phyloP scores from a whole-genome alignment of 2,113 vertebrate species.

The Ceuthmochares aereus region DNA sequence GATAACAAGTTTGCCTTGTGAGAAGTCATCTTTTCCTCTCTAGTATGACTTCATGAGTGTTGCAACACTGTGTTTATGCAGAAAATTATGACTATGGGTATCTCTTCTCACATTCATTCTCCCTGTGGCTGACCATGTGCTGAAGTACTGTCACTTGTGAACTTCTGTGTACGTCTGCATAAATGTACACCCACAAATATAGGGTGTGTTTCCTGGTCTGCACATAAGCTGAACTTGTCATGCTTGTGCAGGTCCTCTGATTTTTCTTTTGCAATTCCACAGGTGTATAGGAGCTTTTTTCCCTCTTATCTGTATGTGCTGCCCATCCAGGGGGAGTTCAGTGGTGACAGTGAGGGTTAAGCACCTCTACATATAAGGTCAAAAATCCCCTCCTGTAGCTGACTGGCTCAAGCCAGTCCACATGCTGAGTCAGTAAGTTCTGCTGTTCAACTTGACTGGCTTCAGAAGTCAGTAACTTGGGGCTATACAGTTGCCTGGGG shows the following conservation, averaged over 20 bases:
- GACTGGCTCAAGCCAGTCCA: background rate
- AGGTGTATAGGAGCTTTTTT: background rate
- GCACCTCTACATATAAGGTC: background rate
- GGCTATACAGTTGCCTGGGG: background rate
- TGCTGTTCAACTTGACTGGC: background rate
- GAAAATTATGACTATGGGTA: background rate
- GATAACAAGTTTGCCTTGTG: background rate
- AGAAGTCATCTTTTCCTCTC: background rate
- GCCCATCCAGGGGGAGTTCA: background rate
- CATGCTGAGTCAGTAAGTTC: background rate
- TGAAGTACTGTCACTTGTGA: background rate
- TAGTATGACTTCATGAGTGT: background rate
- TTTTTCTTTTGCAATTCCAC: background rate
- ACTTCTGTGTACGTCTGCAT: background rate
- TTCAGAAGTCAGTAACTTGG: background rate
- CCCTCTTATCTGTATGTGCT: rapidly evolving
- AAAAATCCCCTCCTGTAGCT: background rate
- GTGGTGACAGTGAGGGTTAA: background rate
- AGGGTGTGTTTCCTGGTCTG: background rate
- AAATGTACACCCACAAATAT: rapidly evolving
- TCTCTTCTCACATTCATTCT: background rate
- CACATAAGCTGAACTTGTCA: rapidly evolving
- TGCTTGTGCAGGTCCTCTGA: background rate
- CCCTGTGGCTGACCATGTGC: background rate
- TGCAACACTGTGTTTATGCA: background rate